A percentile compares a stretch with the other conserved stretches of the same genome.
Evolutionary conservation across 2,888 invertebrate genomes (phyloP).

Genomic region (Nomada fabriciana): DNA sequence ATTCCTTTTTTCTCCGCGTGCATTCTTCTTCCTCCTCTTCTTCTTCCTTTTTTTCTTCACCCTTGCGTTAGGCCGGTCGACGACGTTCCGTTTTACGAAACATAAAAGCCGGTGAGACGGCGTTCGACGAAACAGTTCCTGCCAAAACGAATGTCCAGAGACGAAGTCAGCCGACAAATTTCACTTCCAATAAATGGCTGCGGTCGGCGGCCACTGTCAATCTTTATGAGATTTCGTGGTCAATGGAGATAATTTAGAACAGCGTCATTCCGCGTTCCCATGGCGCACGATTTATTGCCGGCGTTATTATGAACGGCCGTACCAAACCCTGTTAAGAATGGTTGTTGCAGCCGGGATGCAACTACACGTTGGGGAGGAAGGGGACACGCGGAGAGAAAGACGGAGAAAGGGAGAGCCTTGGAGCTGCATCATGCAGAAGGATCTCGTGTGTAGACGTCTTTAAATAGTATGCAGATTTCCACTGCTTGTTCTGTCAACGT

Average conservation of each 20-base stretch:
- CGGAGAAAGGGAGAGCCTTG: slow-evolving; percentile 13
- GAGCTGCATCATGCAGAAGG: slow-evolving; percentile 20
- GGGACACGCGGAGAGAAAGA: not conserved
- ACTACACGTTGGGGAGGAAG: slow-evolving; percentile 7
- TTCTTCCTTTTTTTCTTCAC: not conserved
- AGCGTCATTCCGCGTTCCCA: slow-evolving; percentile 69
- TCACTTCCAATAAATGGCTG: slow-evolving; percentile 79
- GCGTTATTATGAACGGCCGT: slow-evolving; percentile 65
- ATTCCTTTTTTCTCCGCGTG: slow-evolving; percentile 29
- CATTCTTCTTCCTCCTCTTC: not conserved
- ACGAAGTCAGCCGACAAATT: slow-evolving; percentile 75
- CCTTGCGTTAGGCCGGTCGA: not conserved
- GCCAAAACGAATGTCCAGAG: slow-evolving; percentile 32
- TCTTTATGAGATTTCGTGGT: slow-evolving; percentile 81
- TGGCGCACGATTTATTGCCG: slow-evolving; percentile 65
- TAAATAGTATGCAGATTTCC: slow-evolving; percentile 58
- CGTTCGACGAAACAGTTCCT: slow-evolving; percentile 45
- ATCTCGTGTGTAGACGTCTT: slow-evolving; percentile 50
- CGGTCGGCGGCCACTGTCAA: slow-evolving; percentile 79
- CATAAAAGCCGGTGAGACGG: slow-evolving; percentile 54
- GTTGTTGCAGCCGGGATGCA: slow-evolving; percentile 55
- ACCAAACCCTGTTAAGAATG: slow-evolving; percentile 56
- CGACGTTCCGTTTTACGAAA: slow-evolving; percentile 47
- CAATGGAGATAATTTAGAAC: slow-evolving; percentile 77
- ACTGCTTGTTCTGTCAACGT: slow-evolving; percentile 58